Conservation (phyloP, 2,888 invertebrate genomes). For the Phengaris arion region DNA sequence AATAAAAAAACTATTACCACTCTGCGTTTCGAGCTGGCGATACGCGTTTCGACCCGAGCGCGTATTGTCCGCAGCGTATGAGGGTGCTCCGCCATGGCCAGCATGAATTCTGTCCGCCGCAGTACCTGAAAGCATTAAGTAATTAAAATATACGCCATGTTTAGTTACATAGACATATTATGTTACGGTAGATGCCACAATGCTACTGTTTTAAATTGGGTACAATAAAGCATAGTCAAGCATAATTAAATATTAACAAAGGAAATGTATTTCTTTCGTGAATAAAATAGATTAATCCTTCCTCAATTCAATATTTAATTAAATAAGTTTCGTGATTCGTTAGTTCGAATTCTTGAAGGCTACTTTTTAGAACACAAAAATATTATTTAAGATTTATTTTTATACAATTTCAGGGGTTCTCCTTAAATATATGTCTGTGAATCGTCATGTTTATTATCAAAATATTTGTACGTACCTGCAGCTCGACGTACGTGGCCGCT, state of each 20-base stretch:
- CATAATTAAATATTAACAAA: no score
- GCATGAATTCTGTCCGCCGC: conserved; percentile 66
- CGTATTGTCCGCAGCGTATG: conserved; percentile 52
- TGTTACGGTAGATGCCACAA: no score
- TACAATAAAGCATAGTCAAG: no score
- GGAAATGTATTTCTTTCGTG: no score
- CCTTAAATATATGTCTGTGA: not conserved
- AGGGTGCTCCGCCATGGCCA: conserved; percentile 63
- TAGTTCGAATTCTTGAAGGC: no score
- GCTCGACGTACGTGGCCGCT: conserved; percentile 73
- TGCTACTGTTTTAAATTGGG: no score
- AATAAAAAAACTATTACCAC: conserved; percentile 51
- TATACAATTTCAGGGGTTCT: not conserved
- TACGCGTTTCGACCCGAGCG: conserved; percentile 49
- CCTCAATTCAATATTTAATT: no score
- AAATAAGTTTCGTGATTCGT: no score
- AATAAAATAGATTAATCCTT: no score
- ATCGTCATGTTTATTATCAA: conserved; percentile 14
- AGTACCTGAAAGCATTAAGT: conserved; percentile 52
- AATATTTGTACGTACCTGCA: conserved; percentile 52
- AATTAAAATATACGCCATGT: conserved; percentile 29
- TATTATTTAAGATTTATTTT: no score
- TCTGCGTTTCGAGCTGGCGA: conserved; percentile 48
- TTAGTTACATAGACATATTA: no score
- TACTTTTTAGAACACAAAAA: no score